A percentile compares a stretch with the other conserved stretches of the same genome.
phyloP scores from a whole-genome alignment of 2,797 vertebrate genomes.

The Lutjanus campechanus region DNA sequence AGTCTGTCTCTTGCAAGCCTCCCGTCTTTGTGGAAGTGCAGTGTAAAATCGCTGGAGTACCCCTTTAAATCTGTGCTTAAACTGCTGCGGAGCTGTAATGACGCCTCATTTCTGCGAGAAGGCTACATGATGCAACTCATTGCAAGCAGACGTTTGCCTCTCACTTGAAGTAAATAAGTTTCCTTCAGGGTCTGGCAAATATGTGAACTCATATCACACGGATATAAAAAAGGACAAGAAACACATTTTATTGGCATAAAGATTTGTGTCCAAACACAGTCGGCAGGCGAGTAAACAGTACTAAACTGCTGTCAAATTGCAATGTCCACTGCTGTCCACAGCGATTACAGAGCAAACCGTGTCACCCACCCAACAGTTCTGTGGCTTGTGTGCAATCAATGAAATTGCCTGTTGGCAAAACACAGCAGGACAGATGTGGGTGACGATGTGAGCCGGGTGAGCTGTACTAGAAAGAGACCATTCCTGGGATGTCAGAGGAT shows the following conservation, averaged over 20 bases:
- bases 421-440: constrained; percentile 64
- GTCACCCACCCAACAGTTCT: constrained; percentile 44
- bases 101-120: constrained; percentile 4
- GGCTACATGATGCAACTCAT: constrained; percentile 42
- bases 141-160: constrained; percentile 47
- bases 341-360: constrained; percentile 33
- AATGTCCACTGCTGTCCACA: background rate
- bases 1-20: background rate
- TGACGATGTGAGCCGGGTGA: constrained; percentile 20
- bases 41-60: background rate
- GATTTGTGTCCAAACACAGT: background rate
- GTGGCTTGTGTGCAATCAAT: constrained; percentile 56
- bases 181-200: constrained; percentile 4
- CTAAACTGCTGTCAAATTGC: constrained; percentile 33
- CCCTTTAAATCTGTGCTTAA: background rate
- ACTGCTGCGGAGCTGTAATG: background rate
- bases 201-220: background rate
- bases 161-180: constrained; percentile 4
- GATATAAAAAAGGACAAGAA: background rate
- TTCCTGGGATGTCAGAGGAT: constrained; percentile 37
- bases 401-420: constrained; percentile 55
- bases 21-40: background rate
- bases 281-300: background rate
- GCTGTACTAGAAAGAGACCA: constrained; percentile 59
- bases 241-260: background rate